phyloP scores from a whole-genome alignment of 2,113 vertebrate species.

The Cebidichthys violaceus region DNA sequence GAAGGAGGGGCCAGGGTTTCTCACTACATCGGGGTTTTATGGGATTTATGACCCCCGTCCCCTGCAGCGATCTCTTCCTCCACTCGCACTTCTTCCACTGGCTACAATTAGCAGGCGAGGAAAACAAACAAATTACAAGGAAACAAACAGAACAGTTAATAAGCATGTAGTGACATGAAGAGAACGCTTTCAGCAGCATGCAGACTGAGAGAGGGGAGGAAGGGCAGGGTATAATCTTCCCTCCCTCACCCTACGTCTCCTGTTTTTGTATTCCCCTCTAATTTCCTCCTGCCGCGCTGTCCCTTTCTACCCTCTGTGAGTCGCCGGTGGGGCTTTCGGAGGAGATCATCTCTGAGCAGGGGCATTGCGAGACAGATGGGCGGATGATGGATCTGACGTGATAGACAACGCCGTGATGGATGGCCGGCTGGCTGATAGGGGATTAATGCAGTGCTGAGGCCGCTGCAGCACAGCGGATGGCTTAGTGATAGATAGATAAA shows the following conservation, averaged over 20 bases:
- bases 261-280: slow-evolving; percentile 61
- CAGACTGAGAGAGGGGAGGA: slow-evolving; percentile 31
- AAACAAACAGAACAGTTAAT: slow-evolving; percentile 79
- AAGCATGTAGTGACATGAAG: slow-evolving; percentile 77
- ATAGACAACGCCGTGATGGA: slow-evolving; percentile 86
- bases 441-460: slow-evolving; percentile 85
- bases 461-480: slow-evolving; percentile 71
- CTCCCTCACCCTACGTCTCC: slow-evolving; percentile 33
- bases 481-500: slow-evolving; percentile 85
- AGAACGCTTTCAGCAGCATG: slow-evolving; percentile 58
- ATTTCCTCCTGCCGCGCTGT: slow-evolving; percentile 56
- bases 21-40: slow-evolving; percentile 72
- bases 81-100: slow-evolving; percentile 72
- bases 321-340: slow-evolving; percentile 63
- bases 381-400: slow-evolving; percentile 86
- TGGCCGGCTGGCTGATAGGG: slow-evolving; percentile 82
- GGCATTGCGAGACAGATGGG: slow-evolving; percentile 84
- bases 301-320: slow-evolving; percentile 52
- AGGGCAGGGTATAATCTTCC: slow-evolving; percentile 64
- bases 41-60: slow-evolving; percentile 79
- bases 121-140: slow-evolving; percentile 84
- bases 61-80: slow-evolving; percentile 60
- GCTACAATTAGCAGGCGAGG: slow-evolving; percentile 76
- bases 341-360: slow-evolving; percentile 73
- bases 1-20: slow-evolving; percentile 58